Percentiles rank a stretch among this genome's conserved stretches.
Evolutionary conservation across 2,113 vertebrate genomes (phyloP).

Genomic region (Macaca fascicularis): DNA sequence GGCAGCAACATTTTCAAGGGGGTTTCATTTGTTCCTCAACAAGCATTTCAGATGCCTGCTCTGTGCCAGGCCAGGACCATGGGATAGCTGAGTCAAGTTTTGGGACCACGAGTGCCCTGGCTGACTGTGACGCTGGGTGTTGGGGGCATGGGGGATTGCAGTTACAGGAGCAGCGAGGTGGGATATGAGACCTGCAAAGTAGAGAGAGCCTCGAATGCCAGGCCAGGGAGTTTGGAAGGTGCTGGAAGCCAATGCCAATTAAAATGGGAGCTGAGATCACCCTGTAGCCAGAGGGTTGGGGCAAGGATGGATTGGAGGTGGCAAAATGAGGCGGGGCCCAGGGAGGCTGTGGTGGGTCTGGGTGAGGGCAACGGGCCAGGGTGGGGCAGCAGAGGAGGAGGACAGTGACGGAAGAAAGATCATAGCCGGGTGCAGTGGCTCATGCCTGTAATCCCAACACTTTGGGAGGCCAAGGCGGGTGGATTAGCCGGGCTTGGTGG

Average conservation of each 20-base stretch:
- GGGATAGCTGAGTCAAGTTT: background rate
- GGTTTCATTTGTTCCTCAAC: background rate
- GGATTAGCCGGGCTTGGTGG: no score
- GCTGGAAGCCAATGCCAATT: no score
- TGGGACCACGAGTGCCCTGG: background rate
- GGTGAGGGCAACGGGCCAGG: background rate
- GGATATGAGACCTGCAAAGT: background rate
- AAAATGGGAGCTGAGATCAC: background rate
- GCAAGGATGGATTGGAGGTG: background rate
- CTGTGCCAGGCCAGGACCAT: background rate
- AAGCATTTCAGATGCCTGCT: background rate
- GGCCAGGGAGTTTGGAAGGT: background rate
- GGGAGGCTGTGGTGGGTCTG: background rate
- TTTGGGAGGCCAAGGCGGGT: no score
- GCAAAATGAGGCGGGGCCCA: background rate
- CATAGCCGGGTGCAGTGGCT: no score
- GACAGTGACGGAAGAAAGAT: no score
- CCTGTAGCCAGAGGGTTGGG: background rate
- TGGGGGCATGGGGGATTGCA: background rate
- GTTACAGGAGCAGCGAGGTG: background rate
- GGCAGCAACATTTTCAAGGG: background rate
- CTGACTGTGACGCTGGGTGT: background rate
- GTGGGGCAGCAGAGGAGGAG: background rate
- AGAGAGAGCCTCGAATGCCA: background rate
- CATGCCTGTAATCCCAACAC: no score